Evolutionary conservation across 2,888 invertebrate species (phyloP).

Genomic region (Nomada ferruginata): DNA sequence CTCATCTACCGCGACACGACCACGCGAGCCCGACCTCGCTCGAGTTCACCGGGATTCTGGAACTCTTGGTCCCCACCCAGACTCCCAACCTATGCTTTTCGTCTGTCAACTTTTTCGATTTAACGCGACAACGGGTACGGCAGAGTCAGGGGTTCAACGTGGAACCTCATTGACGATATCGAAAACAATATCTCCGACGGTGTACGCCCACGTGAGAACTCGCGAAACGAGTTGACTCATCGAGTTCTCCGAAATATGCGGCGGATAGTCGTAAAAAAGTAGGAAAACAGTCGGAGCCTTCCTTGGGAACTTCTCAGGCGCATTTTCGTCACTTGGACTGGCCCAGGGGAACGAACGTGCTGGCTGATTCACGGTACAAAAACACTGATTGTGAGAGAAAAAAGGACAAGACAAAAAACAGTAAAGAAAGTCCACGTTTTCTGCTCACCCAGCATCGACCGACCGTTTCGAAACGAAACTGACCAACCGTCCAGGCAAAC

Average conservation of each 20-base stretch:
- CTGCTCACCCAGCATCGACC: neutral
- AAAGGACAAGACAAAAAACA: neutral
- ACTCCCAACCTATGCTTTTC: too few relatives aligned
- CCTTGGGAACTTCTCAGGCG: neutral
- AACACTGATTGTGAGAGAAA: neutral
- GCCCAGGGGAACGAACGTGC: constrained; percentile 7
- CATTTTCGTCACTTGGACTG: neutral
- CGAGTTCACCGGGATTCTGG: constrained; percentile 44
- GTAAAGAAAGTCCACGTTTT: constrained; percentile 2
- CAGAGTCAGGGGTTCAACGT: too few relatives aligned
- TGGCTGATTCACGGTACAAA: constrained; percentile 30
- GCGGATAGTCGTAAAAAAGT: neutral
- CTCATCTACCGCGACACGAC: constrained; percentile 27
- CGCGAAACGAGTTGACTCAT: constrained; percentile 23
- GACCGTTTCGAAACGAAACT: neutral
- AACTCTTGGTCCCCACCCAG: neutral
- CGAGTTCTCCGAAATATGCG: neutral
- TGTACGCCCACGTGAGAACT: neutral
- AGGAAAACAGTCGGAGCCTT: constrained; percentile 1
- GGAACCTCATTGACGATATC: too few relatives aligned
- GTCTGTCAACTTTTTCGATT: too few relatives aligned
- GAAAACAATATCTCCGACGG: too few relatives aligned
- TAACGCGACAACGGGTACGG: too few relatives aligned
- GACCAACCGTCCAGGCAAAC: neutral
- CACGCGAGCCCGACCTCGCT: constrained; percentile 51